Base-by-base conservation (phyloP, 2,888 invertebrate genomes). In the Macrosoma leucophasiata region DNA sequence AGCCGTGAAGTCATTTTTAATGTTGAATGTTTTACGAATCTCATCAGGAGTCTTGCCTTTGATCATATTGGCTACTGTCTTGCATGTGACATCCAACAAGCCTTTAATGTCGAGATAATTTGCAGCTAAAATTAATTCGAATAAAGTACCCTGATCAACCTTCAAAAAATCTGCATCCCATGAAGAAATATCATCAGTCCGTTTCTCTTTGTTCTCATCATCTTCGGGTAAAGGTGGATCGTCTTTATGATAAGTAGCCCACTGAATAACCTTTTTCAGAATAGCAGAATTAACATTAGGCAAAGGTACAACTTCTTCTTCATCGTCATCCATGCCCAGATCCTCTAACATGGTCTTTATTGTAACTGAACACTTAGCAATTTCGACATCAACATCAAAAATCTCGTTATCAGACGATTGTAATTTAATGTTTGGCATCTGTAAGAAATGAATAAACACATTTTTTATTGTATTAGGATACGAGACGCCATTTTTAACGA, bases 101-200 rank as follows among this genome's bases (percentile, higher is more conserved):
- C 97, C 96, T 67, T 96, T 94, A 46, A 98, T 98, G 62, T 98
- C 97, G 58, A 98, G 85, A 69, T 98, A 98, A 76, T 98, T 98
- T 5, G 98, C 97, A 28, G 98, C 97, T 85, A 98, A 81, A 58
- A 98, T 98, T 22, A 98, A 84, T 81, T 98, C 98, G 69, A 97
- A 98, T 8, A 98, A 82, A 1, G 97, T 98, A 39, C 96, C 97
- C 71, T 98, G 97, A 70, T 98, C 97, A 17, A 98, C 98, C 87
- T 99, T 99, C 5, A 99, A 84, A 63, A 99, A 99, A 71, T 99
- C 98, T 0, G 97, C 96, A 85, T 99, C 99, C 99, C 99, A 99
- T 0, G 96, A 96, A 13, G 95, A 95, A 50, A 99, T 99, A 64
- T 99, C 98, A 68, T 99, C 98, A 1, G 98, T 98, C n/a, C 98